Evolutionary conservation across 2,888 invertebrate genomes (phyloP), one percentile per base, ranked within the genome.

Genomic region (Eupelmus urozonus): DNA sequence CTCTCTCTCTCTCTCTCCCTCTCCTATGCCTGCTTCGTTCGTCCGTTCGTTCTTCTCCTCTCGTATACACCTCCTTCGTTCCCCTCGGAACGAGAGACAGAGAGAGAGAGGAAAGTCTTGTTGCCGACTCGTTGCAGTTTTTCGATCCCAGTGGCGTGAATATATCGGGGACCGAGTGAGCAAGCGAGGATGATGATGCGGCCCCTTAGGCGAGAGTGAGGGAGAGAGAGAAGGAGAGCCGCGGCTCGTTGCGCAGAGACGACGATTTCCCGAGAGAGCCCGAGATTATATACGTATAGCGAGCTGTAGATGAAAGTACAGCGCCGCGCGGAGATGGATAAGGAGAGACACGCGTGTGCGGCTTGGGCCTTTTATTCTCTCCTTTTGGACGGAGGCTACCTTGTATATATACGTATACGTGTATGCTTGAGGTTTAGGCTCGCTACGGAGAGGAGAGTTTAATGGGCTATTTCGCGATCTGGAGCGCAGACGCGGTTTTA

Each of bases 101-200:
- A 0, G 20, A 60, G 40, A 45, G 45, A 65, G n/a, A 65, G 49
- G 23, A 34, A 65, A 18, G 45, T 45, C 87, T 86, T 82, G 87
- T 86, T 87, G 85, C 86, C 78, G 71, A 71, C 76, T 76, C 76
- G 76, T 71, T 76, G 45, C 71, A 7, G 25, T 51, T 42, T 23
- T 65, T 27, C 51, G 25, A 53, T 63, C 66, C 65, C 65, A 71
- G 71, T 76, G 71, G 76, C 71, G 71, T 74, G 65, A 74, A 70
- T 65, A 59, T 75, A 71, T 63, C 62, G 67, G 55, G 59, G 20
- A 20, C 18, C 16, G 45, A 9, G 16, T 45, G 16, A 9, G 27
- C 23, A 23, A 29, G 25, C n/a, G 27, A 29, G 27, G 62, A 55
- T 62, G 76, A 63, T 55, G 70, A 40, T 34, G 67, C 27, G 29